A percentile compares a stretch with the other conserved stretches of the same genome.
phyloP scores from a whole-genome alignment of 2,888 invertebrate species.

The Drosophila trichaetosa region DNA sequence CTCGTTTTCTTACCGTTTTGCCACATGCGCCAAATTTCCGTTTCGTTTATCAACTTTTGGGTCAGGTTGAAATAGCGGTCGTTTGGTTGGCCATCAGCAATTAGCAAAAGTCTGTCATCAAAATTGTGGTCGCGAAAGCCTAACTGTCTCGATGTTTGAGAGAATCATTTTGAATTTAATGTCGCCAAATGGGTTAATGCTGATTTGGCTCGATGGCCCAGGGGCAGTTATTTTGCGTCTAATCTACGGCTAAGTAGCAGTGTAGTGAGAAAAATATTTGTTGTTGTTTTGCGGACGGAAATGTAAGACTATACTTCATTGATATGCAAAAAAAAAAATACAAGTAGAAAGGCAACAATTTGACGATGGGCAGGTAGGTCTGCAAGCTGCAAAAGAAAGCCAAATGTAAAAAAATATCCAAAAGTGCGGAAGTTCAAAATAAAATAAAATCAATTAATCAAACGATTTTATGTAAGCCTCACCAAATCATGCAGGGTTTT shows the following conservation, averaged over 20 bases:
- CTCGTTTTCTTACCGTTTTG: slow-evolving; percentile 47
- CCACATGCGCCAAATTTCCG: slow-evolving; percentile 67
- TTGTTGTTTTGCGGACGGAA: slow-evolving; percentile 40
- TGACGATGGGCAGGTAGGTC: slow-evolving; percentile 10
- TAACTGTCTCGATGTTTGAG: slow-evolving; percentile 62
- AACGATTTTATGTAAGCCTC: neutral
- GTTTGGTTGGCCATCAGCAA: slow-evolving; percentile 55
- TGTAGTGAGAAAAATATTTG: slow-evolving; percentile 46
- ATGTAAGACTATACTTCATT: slow-evolving; percentile 49
- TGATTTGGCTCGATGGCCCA: slow-evolving; percentile 29
- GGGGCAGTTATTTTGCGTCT: slow-evolving; percentile 41
- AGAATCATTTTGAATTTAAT: slow-evolving; percentile 28
- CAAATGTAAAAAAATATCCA: slow-evolving; percentile 4
- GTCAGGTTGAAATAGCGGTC: slow-evolving; percentile 64
- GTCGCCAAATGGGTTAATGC: slow-evolving; percentile 65
- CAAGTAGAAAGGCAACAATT: slow-evolving; percentile 29
- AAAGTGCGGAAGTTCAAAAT: neutral
- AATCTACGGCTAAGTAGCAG: slow-evolving; percentile 58
- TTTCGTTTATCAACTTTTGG: slow-evolving; percentile 69
- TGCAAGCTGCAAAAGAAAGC: slow-evolving; percentile 45
- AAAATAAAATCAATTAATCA: neutral
- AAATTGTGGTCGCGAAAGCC: slow-evolving; percentile 27
- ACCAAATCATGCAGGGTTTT: neutral
- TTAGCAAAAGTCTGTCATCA: slow-evolving; percentile 72
- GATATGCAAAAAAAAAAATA: slow-evolving; percentile 44